These are phyloP conservation scores for Diacarnus erythraeanus DNA, from an alignment of 37 sponge, comb jelly and placozoan species.

Conservation along the genomic window DNA sequence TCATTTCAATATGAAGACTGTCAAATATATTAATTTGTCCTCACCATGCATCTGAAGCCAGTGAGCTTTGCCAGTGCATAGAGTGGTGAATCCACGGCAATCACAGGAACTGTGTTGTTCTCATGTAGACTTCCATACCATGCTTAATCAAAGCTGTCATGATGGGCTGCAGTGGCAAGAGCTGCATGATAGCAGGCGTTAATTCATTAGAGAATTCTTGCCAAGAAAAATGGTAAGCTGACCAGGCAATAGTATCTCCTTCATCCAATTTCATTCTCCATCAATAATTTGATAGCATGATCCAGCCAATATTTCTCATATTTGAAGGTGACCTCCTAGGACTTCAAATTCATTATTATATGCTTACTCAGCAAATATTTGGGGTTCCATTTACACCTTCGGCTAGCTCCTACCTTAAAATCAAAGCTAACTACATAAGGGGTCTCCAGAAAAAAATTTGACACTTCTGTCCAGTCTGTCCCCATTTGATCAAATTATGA, in stretches of 20 bases:
- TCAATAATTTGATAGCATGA: background rate
- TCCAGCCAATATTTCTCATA: slow-evolving; percentile 2
- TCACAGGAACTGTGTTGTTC: background rate
- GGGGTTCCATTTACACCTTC: no score
- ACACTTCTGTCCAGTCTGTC: no score
- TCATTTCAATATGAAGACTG: background rate
- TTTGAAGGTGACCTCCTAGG: no score
- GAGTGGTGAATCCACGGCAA: background rate
- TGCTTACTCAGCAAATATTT: no score
- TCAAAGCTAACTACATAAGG: no score
- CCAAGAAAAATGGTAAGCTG: background rate
- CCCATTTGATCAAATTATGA: no score
- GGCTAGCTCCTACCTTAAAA: no score
- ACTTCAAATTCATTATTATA: no score
- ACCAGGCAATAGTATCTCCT: slow-evolving; percentile 2
- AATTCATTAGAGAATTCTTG: background rate
- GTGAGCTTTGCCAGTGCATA: background rate
- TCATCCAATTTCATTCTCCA: background rate
- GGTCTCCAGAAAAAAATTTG: no score
- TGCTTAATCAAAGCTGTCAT: slow-evolving; percentile 5
- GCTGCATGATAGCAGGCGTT: background rate
- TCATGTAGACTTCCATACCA: background rate
- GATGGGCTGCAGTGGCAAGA: background rate
- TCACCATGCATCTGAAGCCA: background rate
- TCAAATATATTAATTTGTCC: background rate